Evolutionary conservation across 2,888 invertebrate species (phyloP).

Genomic region (Heliconius charithonia): DNA sequence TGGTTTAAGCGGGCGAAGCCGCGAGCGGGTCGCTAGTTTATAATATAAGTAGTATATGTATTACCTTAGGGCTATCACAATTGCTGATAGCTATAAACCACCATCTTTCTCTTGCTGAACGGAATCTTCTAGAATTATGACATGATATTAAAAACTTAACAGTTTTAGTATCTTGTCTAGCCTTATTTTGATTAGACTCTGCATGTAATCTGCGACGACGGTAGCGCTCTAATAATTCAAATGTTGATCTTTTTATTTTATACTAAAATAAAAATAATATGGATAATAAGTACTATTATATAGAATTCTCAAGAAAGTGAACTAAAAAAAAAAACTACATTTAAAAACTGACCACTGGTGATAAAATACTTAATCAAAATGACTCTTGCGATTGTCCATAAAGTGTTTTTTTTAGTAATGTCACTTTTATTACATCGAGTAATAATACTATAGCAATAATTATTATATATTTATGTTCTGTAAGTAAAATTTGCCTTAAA

Average conservation of each 20-base stretch:
- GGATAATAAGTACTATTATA: not conserved
- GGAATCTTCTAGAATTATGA: conserved; percentile 88
- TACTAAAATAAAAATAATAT: conserved; percentile 56
- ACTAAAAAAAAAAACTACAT: too few species aligned
- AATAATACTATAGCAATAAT: too few species aligned
- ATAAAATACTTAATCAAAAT: too few species aligned
- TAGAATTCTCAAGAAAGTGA: too few species aligned
- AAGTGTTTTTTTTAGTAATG: too few species aligned
- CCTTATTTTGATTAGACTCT: conserved; percentile 52
- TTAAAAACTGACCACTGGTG: too few species aligned
- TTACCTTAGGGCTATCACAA: conserved; percentile 87
- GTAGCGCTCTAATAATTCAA: conserved; percentile 66
- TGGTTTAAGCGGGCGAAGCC: too few species aligned
- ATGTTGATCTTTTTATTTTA: conserved; percentile 74
- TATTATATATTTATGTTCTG: too few species aligned
- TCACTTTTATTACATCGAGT: too few species aligned
- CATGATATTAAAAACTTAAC: conserved; percentile 82
- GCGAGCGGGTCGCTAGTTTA: too few species aligned
- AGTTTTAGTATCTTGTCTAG: conserved; percentile 49
- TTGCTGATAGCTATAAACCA: conserved; percentile 96
- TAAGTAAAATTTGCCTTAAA: too few species aligned
- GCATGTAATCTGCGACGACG: conserved; percentile 66
- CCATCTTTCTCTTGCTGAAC: conserved; percentile 94
- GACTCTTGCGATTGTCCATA: too few species aligned
- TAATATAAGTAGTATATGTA: not conserved